Evolutionary conservation across 92 coral and sea anemone species (phyloP), one percentile per base, ranked within the genome.

Genomic region (Paragorgia papillata): DNA sequence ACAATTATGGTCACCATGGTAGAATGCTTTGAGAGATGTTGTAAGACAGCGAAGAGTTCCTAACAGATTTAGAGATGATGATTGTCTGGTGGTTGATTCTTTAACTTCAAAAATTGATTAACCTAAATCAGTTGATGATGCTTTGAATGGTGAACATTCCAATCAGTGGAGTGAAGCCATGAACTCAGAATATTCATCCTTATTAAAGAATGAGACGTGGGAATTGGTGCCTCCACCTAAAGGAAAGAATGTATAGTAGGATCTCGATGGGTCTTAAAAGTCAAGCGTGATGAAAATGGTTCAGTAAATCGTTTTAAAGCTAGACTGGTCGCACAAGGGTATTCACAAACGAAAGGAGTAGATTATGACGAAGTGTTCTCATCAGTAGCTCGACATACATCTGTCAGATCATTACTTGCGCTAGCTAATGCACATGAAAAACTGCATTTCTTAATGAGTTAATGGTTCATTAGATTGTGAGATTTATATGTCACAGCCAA

Each of bases 401-500:
- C 77, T 1, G 39, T 83, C 43, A 75, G 83, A 81, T 74, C 86
- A 54, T 85, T 85, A 39, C 86, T 85, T 48, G 89, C 89, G 24
- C 66, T 81, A 56, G 89, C 83, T 9, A 85, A 85, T 74, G 82
- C 79, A 48, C 82, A 80, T 57, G 79, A 85, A 87, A 87, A 59
- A 87, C 85, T 70, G 90, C 87, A 40, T 83, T 82, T 49, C 61
- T n/a, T n/a, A n/a, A n/a, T n/a, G n/a, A n/a, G n/a, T n/a, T n/a
- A n/a, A n/a, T n/a, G n/a, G n/a, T 80, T 56, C 73, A 85, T 44
- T 87, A 57, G 90, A 87, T 56, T 83, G 82, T 65, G 82, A 87
- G 26, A 87, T 83, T 56, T 85, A 80, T 85, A 74, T 85, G 89
- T 44, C 85, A 35, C 88, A 87, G 25, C 90, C 90, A 25, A 83